These are phyloP conservation scores for Drosophila anceps DNA, from an alignment of 2,888 invertebrate genomes.

Conservation along the genomic window DNA sequence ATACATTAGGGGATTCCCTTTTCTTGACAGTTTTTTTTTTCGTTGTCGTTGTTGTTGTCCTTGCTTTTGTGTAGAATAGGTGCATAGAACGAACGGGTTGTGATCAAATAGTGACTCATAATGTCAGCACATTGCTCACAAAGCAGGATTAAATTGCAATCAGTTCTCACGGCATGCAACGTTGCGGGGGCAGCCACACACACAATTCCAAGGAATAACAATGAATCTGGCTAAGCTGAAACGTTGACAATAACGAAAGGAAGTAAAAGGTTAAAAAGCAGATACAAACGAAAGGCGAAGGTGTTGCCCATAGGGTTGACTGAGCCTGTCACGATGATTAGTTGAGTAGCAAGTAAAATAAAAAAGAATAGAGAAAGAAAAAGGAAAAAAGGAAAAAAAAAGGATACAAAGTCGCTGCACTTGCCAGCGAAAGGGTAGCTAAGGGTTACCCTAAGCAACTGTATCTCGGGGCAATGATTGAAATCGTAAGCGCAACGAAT, in stretches of 20 bases:
- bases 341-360: slow-evolving; percentile 30
- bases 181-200: slow-evolving; percentile 52
- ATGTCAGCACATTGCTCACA: slow-evolving; percentile 16
- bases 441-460: slow-evolving; percentile 13
- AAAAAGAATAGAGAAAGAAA: slow-evolving; percentile 9
- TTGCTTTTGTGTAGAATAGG: slow-evolving; percentile 20
- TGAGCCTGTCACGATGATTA: slow-evolving; percentile 59
- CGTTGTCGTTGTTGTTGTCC: too few species aligned
- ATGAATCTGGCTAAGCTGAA: slow-evolving; percentile 44
- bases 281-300: slow-evolving; percentile 41
- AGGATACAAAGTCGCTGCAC: slow-evolving; percentile 52
- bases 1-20: slow-evolving; percentile 73
- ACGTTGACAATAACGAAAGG: slow-evolving; percentile 39
- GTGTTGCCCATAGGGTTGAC: slow-evolving; percentile 64
- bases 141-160: slow-evolving; percentile 58
- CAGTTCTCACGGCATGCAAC: slow-evolving; percentile 71
- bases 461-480: slow-evolving; percentile 39
- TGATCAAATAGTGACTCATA: slow-evolving; percentile 40
- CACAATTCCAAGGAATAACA: slow-evolving; percentile 45
- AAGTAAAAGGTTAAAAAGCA: slow-evolving; percentile 70
- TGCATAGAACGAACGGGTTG: slow-evolving; percentile 33
- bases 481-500: slow-evolving; percentile 60
- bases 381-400: slow-evolving; percentile 17
- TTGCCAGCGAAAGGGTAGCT: slow-evolving; percentile 48
- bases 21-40: slow-evolving; percentile 6